These are phyloP conservation scores for Hapalemur alaotrensis DNA, from an alignment of 2,797 vertebrate species.

Conservation along the genomic window DNA sequence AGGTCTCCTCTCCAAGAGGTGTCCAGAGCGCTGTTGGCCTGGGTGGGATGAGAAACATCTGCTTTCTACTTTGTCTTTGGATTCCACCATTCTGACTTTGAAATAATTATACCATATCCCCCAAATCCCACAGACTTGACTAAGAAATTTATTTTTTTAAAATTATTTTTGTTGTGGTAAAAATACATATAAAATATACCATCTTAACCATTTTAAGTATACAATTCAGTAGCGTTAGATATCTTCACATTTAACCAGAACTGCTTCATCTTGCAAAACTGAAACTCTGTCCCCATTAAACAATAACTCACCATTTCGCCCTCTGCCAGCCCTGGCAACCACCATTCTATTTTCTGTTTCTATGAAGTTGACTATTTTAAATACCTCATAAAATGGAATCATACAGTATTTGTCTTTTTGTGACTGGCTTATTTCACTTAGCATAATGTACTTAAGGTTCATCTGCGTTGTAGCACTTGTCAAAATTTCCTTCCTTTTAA, in stretches of 20 bases:
- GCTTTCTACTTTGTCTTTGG: constrained; percentile 16
- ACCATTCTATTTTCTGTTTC: background rate
- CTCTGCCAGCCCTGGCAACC: background rate
- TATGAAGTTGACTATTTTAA: background rate
- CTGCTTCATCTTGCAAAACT: background rate
- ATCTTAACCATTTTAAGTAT: background rate
- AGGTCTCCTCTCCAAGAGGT: background rate
- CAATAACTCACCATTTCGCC: background rate
- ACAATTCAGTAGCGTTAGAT: background rate
- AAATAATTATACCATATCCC: background rate
- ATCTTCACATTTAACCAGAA: background rate
- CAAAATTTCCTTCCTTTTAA: background rate
- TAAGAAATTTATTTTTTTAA: background rate
- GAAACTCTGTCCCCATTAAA: background rate
- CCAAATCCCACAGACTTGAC: background rate
- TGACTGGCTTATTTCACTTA: background rate
- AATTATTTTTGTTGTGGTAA: background rate
- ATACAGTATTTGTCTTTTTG: background rate
- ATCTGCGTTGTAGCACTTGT: background rate
- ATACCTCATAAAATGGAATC: background rate
- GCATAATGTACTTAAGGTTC: background rate
- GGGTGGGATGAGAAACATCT: background rate
- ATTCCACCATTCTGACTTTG: background rate
- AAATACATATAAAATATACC: background rate
- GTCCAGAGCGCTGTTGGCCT: background rate